These are phyloP conservation scores for Proterorhinus semilunaris DNA, from an alignment of 2,113 vertebrate genomes.

Conservation along the genomic window DNA sequence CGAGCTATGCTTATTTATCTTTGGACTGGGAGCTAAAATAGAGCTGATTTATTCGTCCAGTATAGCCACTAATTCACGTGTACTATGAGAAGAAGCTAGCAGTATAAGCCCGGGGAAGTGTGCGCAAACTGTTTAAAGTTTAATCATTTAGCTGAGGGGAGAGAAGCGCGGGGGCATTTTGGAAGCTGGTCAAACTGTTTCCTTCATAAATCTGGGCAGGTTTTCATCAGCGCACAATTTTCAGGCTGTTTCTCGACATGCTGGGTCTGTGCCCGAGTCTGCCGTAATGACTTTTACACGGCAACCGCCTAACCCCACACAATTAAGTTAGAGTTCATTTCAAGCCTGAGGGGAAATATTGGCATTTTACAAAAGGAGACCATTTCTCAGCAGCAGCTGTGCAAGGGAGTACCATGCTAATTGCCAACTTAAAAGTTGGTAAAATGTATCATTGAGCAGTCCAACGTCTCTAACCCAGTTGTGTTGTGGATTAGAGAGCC, in stretches of 20 bases:
- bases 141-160: constrained; percentile 18
- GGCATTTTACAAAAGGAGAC: not conserved
- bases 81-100: not conserved
- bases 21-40: constrained; percentile 16
- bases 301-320: not conserved
- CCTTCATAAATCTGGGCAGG: not conserved
- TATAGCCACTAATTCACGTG: not conserved
- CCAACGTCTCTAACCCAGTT: no score
- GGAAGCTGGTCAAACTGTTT: constrained; percentile 8
- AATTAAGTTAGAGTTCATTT: not conserved
- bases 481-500: no score
- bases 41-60: constrained; percentile 30
- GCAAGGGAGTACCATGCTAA: not conserved
- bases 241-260: not conserved
- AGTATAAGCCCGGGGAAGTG: constrained; percentile 15
- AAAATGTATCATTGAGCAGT: no score
- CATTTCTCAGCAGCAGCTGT: not conserved
- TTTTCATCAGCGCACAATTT: not conserved
- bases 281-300: not conserved
- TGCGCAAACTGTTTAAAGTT: constrained; percentile 15
- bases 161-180: constrained; percentile 13
- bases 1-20: constrained; percentile 19
- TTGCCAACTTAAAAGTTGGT: no score
- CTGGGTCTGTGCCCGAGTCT: not conserved
- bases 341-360: not conserved